Evolutionary conservation across 2,113 vertebrate genomes (phyloP).

Genomic region (Sylvilagus bachmani): DNA sequence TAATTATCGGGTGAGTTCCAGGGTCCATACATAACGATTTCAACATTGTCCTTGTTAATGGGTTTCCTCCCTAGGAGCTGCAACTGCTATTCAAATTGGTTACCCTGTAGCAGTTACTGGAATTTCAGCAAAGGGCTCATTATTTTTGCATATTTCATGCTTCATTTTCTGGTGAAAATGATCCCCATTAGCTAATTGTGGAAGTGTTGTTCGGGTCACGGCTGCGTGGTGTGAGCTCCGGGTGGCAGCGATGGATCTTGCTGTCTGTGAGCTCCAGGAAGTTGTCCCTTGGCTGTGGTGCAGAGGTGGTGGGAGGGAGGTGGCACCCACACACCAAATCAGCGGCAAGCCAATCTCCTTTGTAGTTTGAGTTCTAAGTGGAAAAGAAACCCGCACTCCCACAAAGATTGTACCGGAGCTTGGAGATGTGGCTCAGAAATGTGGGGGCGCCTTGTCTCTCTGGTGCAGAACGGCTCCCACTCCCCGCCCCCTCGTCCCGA

Average conservation of each 20-base stretch:
- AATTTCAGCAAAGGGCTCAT: slow-evolving; percentile 71
- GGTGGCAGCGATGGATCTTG: background rate
- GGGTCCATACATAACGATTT: slow-evolving; percentile 66
- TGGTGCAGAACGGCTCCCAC: background rate
- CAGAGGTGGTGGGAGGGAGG: background rate
- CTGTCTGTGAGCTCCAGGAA: slow-evolving; percentile 4
- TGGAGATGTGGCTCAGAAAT: background rate
- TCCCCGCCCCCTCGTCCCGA: accelerated
- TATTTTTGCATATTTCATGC: slow-evolving; percentile 77
- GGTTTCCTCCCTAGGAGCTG: slow-evolving; percentile 56
- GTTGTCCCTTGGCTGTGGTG: background rate
- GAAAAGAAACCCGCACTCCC: background rate
- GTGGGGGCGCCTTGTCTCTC: background rate
- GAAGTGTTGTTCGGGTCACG: slow-evolving; percentile 47
- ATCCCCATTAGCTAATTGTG: slow-evolving; percentile 75
- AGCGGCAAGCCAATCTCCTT: background rate
- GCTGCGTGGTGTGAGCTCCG: slow-evolving; percentile 12
- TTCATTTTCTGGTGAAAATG: slow-evolving; percentile 75
- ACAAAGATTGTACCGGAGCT: background rate
- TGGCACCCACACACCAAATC: background rate
- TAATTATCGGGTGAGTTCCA: slow-evolving; percentile 65
- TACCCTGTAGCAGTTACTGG: slow-evolving; percentile 58
- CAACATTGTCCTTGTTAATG: slow-evolving; percentile 69
- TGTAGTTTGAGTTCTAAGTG: background rate
- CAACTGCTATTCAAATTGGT: slow-evolving; percentile 63